A percentile compares a stretch with the other conserved stretches of the same genome.
These are phyloP conservation scores for Lophius piscatorius DNA, from an alignment of 2,113 vertebrate genomes.

Conservation along the genomic window DNA sequence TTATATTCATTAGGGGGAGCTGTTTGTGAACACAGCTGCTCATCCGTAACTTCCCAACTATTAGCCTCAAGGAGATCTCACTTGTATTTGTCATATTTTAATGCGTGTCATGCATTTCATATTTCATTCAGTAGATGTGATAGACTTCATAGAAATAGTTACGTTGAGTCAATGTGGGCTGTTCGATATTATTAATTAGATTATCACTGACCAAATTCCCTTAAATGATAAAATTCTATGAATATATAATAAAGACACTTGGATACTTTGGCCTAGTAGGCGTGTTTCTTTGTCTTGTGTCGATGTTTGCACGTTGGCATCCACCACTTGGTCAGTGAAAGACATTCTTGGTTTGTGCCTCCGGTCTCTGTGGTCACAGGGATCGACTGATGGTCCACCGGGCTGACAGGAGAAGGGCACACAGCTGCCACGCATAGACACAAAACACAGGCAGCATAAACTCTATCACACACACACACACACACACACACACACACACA, in stretches of 20 bases:
- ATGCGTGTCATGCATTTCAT: too few species aligned
- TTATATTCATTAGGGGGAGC: too few species aligned
- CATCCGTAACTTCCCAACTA: too few species aligned
- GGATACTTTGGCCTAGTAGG: constrained; percentile 14
- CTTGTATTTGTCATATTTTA: too few species aligned
- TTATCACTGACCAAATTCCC: too few species aligned
- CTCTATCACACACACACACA: constrained; percentile 23
- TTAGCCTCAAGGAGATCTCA: too few species aligned
- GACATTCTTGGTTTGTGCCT: constrained; percentile 73
- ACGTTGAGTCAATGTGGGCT: too few species aligned
- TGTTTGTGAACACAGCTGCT: too few species aligned
- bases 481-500: constrained; percentile 23
- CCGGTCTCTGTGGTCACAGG: constrained; percentile 75
- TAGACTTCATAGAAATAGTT: too few species aligned
- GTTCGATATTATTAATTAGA: too few species aligned
- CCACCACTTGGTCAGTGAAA: constrained; percentile 58
- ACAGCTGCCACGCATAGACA: constrained; percentile 65
- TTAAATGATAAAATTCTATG: too few species aligned
- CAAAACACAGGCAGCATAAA: constrained; percentile 15
- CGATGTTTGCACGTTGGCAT: constrained; percentile 59
- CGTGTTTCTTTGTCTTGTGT: constrained; percentile 16
- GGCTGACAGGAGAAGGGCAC: constrained; percentile 57
- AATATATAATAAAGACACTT: constrained; percentile 11
- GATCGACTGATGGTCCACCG: constrained; percentile 61
- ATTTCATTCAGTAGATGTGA: too few species aligned